Evolutionary conservation across 2,797 vertebrate species (phyloP), one percentile per base, ranked within the genome.

Genomic region (Scomberomorus guttatus): DNA sequence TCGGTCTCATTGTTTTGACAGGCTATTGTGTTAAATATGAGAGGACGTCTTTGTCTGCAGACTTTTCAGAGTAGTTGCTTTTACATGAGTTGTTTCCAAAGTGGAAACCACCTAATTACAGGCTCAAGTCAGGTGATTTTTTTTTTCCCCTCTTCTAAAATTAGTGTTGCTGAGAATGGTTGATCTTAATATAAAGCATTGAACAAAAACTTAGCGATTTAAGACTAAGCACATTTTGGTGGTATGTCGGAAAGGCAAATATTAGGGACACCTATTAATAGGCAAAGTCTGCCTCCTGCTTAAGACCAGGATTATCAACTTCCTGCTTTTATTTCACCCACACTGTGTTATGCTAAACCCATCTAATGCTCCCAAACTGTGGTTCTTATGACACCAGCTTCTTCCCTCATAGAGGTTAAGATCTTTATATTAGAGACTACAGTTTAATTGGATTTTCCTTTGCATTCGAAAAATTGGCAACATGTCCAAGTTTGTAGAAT

Each of bases 251-350:
- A 73, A 71, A 82, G 27, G 46, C 29, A 70, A 61, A 75, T 73
- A 83, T 83, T 25, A 80, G 59, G 68, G 60, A 81, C 52, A 29
- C 39, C 71, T 87, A 86, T 90, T 78, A 72, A 68, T 81, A 87
- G 86, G 51, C 34, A 11, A 59, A 51, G 59, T 59, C 69, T 57
- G 66, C 57, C 29, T 42, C 7, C 61, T 61, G 71, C 70, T 75
- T 39, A 71, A 44, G 48, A 75, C 6, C 13, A 59, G n/a, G 37
- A 60, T 70, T 20, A 20, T 10, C 24, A 24, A 50, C 17, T 17
- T 42, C 39, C 37, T 54, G 58, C 17, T 50, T 75, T 48, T 25
- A 46, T n/a, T 74, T 55, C 34, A 51, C 46, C 25, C 12, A 9
- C 17, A 9, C 44, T 4, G 20, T 55, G 14, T 50, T 34, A 51